Conservation (phyloP, 2,113 vertebrate species). For the Menidia beryllina region DNA sequence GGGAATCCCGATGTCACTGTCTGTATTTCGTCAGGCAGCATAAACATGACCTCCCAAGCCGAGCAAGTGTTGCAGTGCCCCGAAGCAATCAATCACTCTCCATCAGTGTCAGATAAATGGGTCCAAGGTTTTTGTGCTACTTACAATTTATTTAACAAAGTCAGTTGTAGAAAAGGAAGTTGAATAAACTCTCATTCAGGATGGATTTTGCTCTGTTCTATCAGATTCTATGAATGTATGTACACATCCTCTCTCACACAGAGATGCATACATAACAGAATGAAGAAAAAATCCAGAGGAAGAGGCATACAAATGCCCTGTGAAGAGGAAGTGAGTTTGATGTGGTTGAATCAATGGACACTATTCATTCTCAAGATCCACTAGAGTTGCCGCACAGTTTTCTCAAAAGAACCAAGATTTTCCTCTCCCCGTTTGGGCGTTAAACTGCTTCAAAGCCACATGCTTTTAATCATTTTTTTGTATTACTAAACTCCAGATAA, state of each 20-base stretch:
- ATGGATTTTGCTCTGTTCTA: slow-evolving; percentile 39
- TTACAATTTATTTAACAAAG: slow-evolving; percentile 28
- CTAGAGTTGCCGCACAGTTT: slow-evolving; percentile 59
- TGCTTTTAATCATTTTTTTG: slow-evolving; percentile 11
- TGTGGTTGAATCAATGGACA: slow-evolving; percentile 73
- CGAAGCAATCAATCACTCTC: slow-evolving; percentile 52
- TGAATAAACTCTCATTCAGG: slow-evolving; percentile 34
- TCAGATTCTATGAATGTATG: slow-evolving; percentile 10
- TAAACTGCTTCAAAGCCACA: slow-evolving; percentile 25
- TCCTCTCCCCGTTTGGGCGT: slow-evolving; percentile 21
- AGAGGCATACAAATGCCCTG: slow-evolving; percentile 53
- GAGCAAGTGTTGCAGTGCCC: slow-evolving; percentile 17
- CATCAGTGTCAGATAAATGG: slow-evolving; percentile 52
- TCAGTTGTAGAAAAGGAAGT: slow-evolving; percentile 31
- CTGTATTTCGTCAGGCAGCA: slow-evolving; percentile 72
- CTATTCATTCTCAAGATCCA: slow-evolving; percentile 73
- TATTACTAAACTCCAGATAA: slow-evolving; percentile 23
- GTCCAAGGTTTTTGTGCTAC: slow-evolving; percentile 18
- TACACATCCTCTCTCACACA: slow-evolving; percentile 12
- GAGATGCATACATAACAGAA: neutral
- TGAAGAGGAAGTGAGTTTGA: slow-evolving; percentile 74
- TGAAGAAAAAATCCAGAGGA: slow-evolving; percentile 18
- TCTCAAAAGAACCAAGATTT: slow-evolving; percentile 45
- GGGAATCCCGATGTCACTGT: slow-evolving; percentile 17
- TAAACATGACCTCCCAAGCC: slow-evolving; percentile 61